Evolutionary conservation across 2,797 vertebrate species (phyloP).

Genomic region (Salarias fasciatus): DNA sequence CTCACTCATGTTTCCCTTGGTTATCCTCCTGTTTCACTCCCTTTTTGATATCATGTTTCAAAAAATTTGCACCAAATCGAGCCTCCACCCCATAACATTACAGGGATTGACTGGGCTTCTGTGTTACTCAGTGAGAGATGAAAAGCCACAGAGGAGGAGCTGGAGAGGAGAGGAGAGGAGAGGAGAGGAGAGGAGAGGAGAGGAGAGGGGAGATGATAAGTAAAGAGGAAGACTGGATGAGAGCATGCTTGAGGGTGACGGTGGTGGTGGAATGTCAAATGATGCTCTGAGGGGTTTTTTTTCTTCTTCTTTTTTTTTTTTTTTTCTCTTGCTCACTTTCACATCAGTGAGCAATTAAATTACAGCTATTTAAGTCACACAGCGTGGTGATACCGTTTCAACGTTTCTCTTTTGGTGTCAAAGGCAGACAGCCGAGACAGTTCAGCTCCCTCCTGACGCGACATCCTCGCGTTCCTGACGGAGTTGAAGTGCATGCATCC

Average conservation of each 20-base stretch:
- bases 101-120: conserved; percentile 29
- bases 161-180: too few species aligned
- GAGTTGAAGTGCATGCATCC: conserved; percentile 35
- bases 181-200: too few species aligned
- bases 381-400: conserved; percentile 7
- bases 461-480: conserved; percentile 24
- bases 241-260: conserved; percentile 43
- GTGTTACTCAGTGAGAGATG: conserved; percentile 38
- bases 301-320: conserved; percentile 38
- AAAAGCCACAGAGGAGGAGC: conserved; percentile 51
- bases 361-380: conserved; percentile 48
- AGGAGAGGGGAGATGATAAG: conserved; percentile 49
- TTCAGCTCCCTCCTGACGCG: conserved; percentile 17
- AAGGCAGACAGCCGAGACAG: conserved; percentile 5
- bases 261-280: conserved; percentile 61
- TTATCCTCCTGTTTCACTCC: conserved; percentile 54
- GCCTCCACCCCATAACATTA: conserved; percentile 27
- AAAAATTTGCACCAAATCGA: conserved; percentile 32
- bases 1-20: conserved; percentile 40
- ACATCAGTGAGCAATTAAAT: conserved; percentile 61
- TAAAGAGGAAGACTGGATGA: conserved; percentile 41
- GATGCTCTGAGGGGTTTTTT: conserved; percentile 55
- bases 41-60: conserved; percentile 49
- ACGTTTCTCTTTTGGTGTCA: conserved; percentile 1
- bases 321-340: conserved; percentile 45